These are phyloP conservation scores for Bryconaethiops microstoma DNA, from an alignment of 2,797 vertebrate genomes.

Conservation along the genomic window DNA sequence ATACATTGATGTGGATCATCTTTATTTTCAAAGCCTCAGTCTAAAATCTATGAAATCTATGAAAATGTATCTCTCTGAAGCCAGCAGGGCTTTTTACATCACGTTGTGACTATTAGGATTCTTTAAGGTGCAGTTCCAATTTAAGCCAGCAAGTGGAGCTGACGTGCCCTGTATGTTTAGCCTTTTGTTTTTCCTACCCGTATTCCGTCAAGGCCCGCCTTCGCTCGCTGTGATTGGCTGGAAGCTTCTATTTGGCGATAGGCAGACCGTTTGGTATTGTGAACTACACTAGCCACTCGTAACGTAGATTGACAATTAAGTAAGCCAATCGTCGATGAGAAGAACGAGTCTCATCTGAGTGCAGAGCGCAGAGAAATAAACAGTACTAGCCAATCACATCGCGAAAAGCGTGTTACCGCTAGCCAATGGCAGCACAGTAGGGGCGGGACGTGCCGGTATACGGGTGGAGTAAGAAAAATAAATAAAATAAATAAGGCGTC, in stretches of 20 bases:
- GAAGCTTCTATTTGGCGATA: neutral
- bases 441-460: neutral
- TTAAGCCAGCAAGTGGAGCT: slow-evolving; percentile 68
- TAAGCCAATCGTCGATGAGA: neutral
- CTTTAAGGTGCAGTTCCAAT: slow-evolving; percentile 44
- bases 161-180: slow-evolving; percentile 56
- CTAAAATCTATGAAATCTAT: neutral
- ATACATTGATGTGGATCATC: neutral
- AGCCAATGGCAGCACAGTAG: neutral
- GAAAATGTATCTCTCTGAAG: neutral
- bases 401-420: neutral
- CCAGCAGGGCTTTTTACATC: neutral
- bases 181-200: neutral
- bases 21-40: neutral
- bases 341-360: neutral
- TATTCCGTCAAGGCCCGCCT: neutral
- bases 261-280: neutral
- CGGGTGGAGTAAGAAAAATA: neutral
- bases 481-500: slow-evolving; percentile 1
- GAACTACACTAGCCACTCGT: neutral
- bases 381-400: neutral
- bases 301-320: neutral
- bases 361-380: neutral
- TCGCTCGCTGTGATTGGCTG: neutral
- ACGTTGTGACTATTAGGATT: neutral